Conservation (phyloP, 2,797 vertebrate species). For the Channa striata region DNA sequence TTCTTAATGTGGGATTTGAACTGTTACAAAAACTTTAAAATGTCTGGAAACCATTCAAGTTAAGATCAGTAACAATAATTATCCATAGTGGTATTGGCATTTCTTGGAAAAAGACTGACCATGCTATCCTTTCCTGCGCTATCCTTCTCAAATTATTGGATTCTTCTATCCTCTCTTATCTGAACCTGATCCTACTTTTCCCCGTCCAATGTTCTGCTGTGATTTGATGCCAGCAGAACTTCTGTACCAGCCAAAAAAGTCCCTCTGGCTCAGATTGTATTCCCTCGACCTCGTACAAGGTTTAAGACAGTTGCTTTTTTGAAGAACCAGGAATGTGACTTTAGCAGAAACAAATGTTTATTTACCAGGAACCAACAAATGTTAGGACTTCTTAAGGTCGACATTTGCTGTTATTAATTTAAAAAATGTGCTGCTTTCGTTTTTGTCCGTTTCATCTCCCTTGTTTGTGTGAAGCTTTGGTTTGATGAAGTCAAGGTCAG, state of each 20-base stretch:
- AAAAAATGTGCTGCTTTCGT: constrained; percentile 52
- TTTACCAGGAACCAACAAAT: constrained; percentile 59
- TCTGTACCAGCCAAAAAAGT: constrained; percentile 28
- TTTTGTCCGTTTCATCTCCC: constrained; percentile 57
- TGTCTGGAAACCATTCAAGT: not conserved
- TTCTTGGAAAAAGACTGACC: constrained; percentile 8
- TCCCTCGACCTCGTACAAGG: constrained; percentile 28
- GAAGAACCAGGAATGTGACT: constrained; percentile 62
- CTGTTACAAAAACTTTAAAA: not conserved
- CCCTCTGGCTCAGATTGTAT: constrained; percentile 41
- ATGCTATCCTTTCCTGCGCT: not conserved
- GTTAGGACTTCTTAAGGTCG: constrained; percentile 57
- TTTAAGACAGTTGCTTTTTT: constrained; percentile 31
- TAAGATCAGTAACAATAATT: not conserved
- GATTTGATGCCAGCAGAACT: constrained; percentile 55
- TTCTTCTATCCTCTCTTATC: constrained; percentile 22
- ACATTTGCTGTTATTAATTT: constrained; percentile 58
- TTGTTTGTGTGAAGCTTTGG: constrained; percentile 34
- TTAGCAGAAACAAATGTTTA: constrained; percentile 76
- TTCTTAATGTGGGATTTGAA: not conserved
- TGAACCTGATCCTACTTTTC: constrained; percentile 34
- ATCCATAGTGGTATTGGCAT: not conserved
- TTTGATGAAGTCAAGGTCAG: constrained; percentile 50
- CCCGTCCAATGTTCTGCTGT: constrained; percentile 34
- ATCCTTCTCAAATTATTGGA: constrained; percentile 18